These are phyloP conservation scores for Microcebus ravelobensis DNA, from an alignment of 2,113 vertebrate species.

Conservation along the genomic window DNA sequence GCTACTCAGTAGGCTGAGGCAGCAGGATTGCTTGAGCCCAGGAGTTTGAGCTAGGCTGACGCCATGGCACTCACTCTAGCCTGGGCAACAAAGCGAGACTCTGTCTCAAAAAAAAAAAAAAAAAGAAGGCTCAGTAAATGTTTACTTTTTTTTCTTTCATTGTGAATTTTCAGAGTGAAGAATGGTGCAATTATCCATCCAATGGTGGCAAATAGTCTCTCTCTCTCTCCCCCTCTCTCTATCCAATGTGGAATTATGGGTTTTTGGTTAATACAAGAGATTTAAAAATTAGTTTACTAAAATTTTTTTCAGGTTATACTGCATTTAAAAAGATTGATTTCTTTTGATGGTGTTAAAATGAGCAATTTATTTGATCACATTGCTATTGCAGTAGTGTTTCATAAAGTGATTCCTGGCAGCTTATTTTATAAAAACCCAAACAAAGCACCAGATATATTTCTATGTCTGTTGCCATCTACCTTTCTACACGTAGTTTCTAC, in stretches of 20 bases:
- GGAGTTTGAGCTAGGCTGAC: no score
- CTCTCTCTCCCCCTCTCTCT: accelerated
- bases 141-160: neutral
- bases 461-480: neutral
- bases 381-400: neutral
- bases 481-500: neutral
- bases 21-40: no score
- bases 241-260: neutral
- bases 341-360: neutral
- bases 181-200: neutral
- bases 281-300: neutral
- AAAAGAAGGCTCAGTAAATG: no score
- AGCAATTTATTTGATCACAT: neutral
- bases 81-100: no score
- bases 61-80: no score
- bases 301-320: neutral
- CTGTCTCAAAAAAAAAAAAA: no score
- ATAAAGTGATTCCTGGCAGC: neutral
- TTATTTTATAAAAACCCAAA: neutral
- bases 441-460: neutral
- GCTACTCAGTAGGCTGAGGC: no score
- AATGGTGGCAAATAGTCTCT: neutral
- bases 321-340: neutral
- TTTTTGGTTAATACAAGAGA: neutral
- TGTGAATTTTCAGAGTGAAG: neutral